These are phyloP conservation scores for Neoniphon sammara DNA, from an alignment of 2,797 vertebrate species.

Conservation along the genomic window DNA sequence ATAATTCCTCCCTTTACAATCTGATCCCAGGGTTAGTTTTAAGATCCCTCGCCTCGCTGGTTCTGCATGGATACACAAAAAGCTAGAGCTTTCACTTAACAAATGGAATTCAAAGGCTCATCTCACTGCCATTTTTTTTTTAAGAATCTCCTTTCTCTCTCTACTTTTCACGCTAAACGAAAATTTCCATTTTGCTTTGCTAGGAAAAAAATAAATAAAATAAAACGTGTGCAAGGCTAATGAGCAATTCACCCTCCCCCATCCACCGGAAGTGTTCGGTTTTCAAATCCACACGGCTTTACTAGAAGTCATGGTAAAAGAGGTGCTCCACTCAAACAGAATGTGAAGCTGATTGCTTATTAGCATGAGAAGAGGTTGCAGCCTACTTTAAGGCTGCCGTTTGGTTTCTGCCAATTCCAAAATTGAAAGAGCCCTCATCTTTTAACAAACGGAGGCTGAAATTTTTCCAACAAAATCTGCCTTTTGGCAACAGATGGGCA, in stretches of 20 bases:
- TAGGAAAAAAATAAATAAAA: conserved; percentile 6
- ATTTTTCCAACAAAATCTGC: conserved; percentile 11
- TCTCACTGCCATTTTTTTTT: conserved; percentile 17
- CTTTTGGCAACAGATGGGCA: conserved; percentile 47
- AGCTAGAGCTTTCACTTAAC: conserved; percentile 20
- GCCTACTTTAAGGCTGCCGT: conserved; percentile 50
- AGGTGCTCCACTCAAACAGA: conserved; percentile 67
- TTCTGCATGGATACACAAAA: conserved; percentile 52
- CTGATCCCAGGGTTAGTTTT: conserved; percentile 52
- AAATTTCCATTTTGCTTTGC: conserved; percentile 10
- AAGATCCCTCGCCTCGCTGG: conserved; percentile 32
- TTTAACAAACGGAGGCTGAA: conserved; percentile 47
- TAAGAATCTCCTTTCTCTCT: conserved; percentile 29
- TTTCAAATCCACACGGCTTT: conserved; percentile 61
- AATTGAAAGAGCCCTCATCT: conserved; percentile 37
- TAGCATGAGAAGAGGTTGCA: conserved; percentile 69
- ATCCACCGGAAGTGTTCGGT: conserved; percentile 64
- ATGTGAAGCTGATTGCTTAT: conserved; percentile 77
- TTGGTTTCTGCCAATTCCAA: conserved; percentile 60
- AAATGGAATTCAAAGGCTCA: conserved; percentile 36
- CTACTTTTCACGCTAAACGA: background rate
- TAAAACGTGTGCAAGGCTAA: conserved; percentile 44
- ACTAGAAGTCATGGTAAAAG: conserved; percentile 54
- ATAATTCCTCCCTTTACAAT: conserved; percentile 55
- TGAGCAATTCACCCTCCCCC: conserved; percentile 63